Evolutionary conservation across 2,888 invertebrate genomes (phyloP).

Genomic region (Tachina fera): DNA sequence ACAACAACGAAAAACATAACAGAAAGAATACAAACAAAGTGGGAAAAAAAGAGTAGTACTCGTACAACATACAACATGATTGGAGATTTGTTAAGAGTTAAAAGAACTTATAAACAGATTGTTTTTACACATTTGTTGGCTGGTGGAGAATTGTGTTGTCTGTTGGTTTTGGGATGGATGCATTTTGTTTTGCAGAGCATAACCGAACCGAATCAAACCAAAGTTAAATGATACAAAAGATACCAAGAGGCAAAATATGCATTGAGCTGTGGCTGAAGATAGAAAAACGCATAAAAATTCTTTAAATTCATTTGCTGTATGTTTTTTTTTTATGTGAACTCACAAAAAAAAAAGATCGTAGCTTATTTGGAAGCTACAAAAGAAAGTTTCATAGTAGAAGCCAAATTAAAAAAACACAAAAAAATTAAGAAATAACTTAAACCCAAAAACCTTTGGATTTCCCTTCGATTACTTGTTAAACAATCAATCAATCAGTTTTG

Average conservation of each 20-base stretch:
- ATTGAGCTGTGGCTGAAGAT: slow-evolving; percentile 24
- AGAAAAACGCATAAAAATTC: slow-evolving; percentile 51
- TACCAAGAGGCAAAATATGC: slow-evolving; percentile 32
- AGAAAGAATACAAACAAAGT: slow-evolving; percentile 13
- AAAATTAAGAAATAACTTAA: neutral
- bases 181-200: slow-evolving; percentile 61
- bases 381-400: slow-evolving; percentile 57
- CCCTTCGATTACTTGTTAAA: slow-evolving; percentile 49
- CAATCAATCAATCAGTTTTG: slow-evolving; percentile 68
- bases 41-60: slow-evolving; percentile 17
- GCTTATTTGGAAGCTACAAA: slow-evolving; percentile 2
- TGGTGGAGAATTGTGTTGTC: slow-evolving; percentile 34
- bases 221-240: slow-evolving; percentile 11
- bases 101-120: slow-evolving; percentile 55
- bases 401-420: slow-evolving; percentile 1
- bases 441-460: slow-evolving; percentile 46
- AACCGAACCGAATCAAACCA: slow-evolving; percentile 43
- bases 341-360: neutral
- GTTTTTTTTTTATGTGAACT: neutral
- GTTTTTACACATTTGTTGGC: slow-evolving; percentile 58
- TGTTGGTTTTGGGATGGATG: slow-evolving; percentile 43
- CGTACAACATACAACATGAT: slow-evolving; percentile 53
- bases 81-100: slow-evolving; percentile 68
- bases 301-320: slow-evolving; percentile 21
- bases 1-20: neutral